These are phyloP conservation scores for Odontamblyopus rebecca DNA, from an alignment of 2,797 vertebrate genomes.

Conservation along the genomic window DNA sequence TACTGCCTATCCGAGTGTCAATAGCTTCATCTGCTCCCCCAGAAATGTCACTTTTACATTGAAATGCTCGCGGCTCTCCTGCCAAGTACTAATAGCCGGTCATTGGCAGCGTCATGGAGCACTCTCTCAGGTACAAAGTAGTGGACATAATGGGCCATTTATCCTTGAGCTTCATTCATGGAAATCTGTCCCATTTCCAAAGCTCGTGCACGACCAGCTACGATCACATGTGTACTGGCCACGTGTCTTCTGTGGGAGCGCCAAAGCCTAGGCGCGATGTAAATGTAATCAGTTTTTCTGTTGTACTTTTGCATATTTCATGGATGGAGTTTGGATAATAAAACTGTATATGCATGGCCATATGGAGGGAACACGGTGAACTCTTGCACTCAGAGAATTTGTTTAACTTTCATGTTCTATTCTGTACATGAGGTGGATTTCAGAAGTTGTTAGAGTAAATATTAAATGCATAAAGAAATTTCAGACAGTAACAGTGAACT, in stretches of 20 bases:
- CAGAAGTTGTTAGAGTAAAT: not conserved
- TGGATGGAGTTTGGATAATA: not conserved
- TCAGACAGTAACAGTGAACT: too few species aligned
- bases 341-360: not conserved
- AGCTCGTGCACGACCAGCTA: conserved; percentile 4
- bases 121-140: conserved; percentile 44
- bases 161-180: not conserved
- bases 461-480: conserved; percentile 14
- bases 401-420: not conserved
- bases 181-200: conserved; percentile 11
- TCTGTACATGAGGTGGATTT: not conserved
- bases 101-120: conserved; percentile 40
- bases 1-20: conserved; percentile 74
- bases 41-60: conserved; percentile 81
- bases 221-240: not conserved
- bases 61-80: conserved; percentile 62
- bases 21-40: conserved; percentile 69
- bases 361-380: not conserved
- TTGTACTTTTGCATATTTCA: not conserved
- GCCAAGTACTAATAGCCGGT: conserved; percentile 58
- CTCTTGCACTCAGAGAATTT: conserved; percentile 1
- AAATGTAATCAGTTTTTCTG: not conserved
- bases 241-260: not conserved
- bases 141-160: conserved; percentile 27
- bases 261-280: not conserved